Base-by-base conservation (phyloP, 2,113 vertebrate genomes). In the Onychorhynchus coronatus region DNA sequence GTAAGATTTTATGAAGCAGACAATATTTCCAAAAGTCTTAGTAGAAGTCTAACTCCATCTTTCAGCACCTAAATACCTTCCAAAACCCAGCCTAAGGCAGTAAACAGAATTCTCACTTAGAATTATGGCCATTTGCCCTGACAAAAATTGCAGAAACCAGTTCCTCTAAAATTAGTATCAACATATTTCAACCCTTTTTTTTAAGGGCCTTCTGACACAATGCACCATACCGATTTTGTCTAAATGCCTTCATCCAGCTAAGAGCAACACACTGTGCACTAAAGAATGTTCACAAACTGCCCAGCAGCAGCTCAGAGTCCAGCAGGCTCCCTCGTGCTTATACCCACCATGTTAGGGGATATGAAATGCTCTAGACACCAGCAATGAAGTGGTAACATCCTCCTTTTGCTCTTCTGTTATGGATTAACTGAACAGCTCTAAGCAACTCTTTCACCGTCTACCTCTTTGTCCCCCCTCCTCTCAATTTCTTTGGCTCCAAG, bases 141-240 rank as follows among this genome's bases (percentile, higher is more conserved):
- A 88, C 24, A 85, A 82, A 95, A 87, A 68, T 58, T 85, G 59
- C 35, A 83, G 78, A 90, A 93, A 91, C 28, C n/a, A 52, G 77
- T 81, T 94, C 66, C 42, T 81, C 42, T 84, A 35, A 23, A 85
- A 61, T 91, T 89, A 77, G 13, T 47, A 74, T 67, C 47, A 70
- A 61, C 27, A 28, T 59, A 71, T 59, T 92, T 81, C 61, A 79
- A 35, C 16, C 14, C 30, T 31, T 85, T 68, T 81, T 85, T 75
- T 39, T 72, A 85, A 77, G 77, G 37, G 58, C 24, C 44, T 87
- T 86, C 72, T 95, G 55, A 71, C 76, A 84, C 35, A 75, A 53
- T 39, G 39, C 56, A 39, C 46, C 14, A 22, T n/a, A 46, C 42
- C 13, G 19, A 59, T 79, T 72, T 62, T 81, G 50, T 74, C 72